Base-by-base conservation (phyloP, 37 sponge, comb jelly and placozoan genomes). In the Spongilla lacustris region DNA sequence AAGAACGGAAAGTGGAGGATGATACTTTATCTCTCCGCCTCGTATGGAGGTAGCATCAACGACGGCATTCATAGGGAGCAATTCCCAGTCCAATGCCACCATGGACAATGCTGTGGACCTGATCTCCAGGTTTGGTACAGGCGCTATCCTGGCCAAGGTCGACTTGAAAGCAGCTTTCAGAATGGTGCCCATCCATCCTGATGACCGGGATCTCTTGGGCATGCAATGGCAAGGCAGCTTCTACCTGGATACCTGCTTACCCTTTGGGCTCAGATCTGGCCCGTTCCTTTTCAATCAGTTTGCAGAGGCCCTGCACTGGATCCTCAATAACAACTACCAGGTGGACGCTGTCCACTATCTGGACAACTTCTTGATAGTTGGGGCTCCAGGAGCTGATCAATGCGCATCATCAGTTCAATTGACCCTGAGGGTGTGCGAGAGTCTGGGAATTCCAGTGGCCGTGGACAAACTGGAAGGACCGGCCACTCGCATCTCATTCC, bases 161-260 rank as follows among this genome's bases (percentile, higher is more conserved):
- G 81, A 86, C 74, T 36, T 86, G 28, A 86, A 86, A 69, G n/a
- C 36, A 29, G 88, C 88, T 32, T 88, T 80, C 68, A 50, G 88
- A 34, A 46, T 88, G 26, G 25, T 71, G 30, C 88, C 88, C 11
- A 83, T 88, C 34, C 88, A 37, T 4, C 77, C 21, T 17, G 31
- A 41, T 22, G 88, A 88, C 50, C 75, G 88, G 88, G 66, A 83
- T 24, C 77, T 87, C 32, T 34, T 86, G 21, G 80, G 87, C 33
- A 73, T 78, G 25, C 74, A 79, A n/a, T 86, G 86, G 86, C 41
- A 41, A 41, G n/a, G n/a, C 10, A 8, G 33, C 23, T 82, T 29
- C 49, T 82, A 27, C 28, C 24, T 82, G 4, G n/a, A 73, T 21
- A 82, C 38, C 4, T 41, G 71, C 28, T 12, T 86, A 69, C 86